phyloP scores from a whole-genome alignment of 2,113 vertebrate genomes.

The Fulica atra region DNA sequence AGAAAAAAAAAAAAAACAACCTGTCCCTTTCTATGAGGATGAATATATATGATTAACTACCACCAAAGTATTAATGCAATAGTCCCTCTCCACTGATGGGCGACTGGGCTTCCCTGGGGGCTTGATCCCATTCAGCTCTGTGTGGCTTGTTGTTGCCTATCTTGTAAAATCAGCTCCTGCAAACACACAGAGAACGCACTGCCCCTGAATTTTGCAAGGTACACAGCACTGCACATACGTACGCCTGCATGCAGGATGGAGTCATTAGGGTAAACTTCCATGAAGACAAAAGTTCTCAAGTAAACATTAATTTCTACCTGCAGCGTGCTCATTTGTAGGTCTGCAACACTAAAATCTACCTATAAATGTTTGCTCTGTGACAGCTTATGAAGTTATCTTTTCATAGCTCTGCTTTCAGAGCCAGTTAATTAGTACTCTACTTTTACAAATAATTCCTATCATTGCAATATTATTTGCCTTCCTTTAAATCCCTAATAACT shows the following conservation, averaged over 20 bases:
- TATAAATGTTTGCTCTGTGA: neutral
- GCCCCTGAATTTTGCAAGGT: neutral
- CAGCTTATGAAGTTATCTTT: constrained; percentile 1
- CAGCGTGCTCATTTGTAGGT: neutral
- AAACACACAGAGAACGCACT: neutral
- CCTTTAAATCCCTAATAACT: neutral
- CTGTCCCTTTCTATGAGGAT: neutral
- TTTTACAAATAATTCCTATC: constrained; percentile 14
- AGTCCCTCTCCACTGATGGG: neutral
- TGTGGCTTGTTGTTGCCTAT: neutral
- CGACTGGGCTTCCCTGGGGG: neutral
- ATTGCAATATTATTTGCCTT: neutral
- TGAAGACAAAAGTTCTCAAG: neutral
- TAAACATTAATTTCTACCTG: neutral
- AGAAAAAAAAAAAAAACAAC: fast-evolving
- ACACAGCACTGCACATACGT: fast-evolving
- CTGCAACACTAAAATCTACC: neutral
- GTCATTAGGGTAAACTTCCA: neutral
- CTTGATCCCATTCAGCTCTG: neutral
- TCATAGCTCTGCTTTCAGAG: neutral
- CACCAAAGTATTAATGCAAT: neutral
- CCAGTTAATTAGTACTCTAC: constrained; percentile 2
- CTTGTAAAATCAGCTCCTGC: neutral
- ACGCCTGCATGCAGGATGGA: neutral
- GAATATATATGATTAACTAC: neutral